Evolutionary conservation across 2,888 invertebrate genomes (phyloP).

Genomic region (Drosophila limbata): DNA sequence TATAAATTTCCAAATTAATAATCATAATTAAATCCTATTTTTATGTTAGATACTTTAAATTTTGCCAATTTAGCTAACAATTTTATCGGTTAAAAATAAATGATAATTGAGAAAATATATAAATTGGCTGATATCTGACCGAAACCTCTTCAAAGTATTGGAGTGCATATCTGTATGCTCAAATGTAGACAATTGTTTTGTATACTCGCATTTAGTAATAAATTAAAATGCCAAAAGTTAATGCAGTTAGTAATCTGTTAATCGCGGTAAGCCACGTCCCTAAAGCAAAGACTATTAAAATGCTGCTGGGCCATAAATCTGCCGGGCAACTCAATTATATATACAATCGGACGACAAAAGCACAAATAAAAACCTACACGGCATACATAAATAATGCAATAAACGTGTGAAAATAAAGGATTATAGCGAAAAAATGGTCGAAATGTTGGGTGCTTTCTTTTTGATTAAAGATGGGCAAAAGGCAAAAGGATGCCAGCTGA

Average conservation of each 20-base stretch:
- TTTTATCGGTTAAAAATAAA: no score
- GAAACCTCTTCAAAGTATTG: no score
- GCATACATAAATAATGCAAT: slow-evolving; percentile 60
- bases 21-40: no score
- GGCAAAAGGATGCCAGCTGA: slow-evolving; percentile 29
- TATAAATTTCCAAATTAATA: no score
- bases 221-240: slow-evolving; percentile 16
- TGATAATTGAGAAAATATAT: no score
- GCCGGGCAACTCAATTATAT: slow-evolving; percentile 58
- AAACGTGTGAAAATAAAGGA: slow-evolving; percentile 59
- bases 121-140: no score
- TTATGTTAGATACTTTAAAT: no score
- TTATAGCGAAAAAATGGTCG: slow-evolving; percentile 27
- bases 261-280: slow-evolving; percentile 25
- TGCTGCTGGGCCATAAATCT: slow-evolving; percentile 52
- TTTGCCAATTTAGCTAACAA: no score
- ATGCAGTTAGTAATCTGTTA: slow-evolving; percentile 38
- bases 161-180: background rate
- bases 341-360: slow-evolving; percentile 56
- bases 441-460: slow-evolving; percentile 23
- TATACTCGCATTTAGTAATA: slow-evolving; percentile 1
- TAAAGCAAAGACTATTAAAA: slow-evolving; percentile 41
- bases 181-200: background rate
- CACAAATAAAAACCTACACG: slow-evolving; percentile 18
- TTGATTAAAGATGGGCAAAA: slow-evolving; percentile 49